A percentile compares a stretch with the other conserved stretches of the same genome.
phyloP scores from a whole-genome alignment of 2,888 invertebrate species.

The Cerastis rubricosa region DNA sequence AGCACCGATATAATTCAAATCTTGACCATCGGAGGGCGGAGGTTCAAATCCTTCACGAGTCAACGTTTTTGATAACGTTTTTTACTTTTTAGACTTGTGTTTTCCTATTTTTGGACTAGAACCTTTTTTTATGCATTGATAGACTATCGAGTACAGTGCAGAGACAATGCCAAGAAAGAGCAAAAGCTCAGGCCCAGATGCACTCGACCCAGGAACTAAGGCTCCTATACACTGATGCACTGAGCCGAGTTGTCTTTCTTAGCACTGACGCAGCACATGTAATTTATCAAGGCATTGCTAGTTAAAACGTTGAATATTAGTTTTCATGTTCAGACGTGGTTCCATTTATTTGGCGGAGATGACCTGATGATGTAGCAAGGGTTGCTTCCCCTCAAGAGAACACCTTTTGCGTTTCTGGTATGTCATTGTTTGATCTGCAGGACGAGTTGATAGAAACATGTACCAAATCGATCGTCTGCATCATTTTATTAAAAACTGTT shows the following conservation, averaged over 20 bases:
- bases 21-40: slow-evolving; percentile 39
- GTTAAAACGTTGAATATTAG: not conserved
- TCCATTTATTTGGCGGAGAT: not conserved
- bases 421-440: not conserved
- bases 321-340: not conserved
- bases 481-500: not conserved
- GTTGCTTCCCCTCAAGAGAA: not conserved
- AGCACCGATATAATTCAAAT: not conserved
- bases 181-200: too few species aligned
- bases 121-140: not conserved
- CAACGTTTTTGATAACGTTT: not conserved
- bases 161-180: not conserved
- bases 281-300: not conserved
- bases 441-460: not conserved
- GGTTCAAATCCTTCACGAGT: slow-evolving; percentile 40
- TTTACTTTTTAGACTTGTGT: not conserved
- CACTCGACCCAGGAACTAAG: not conserved
- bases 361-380: not conserved
- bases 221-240: not conserved
- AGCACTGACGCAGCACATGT: not conserved
- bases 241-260: not conserved
- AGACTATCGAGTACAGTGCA: not conserved
- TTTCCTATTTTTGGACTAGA: too few species aligned
- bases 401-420: not conserved
- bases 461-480: not conserved